Base-by-base conservation (phyloP, 2,888 invertebrate species). In the Ypsolopha scabrella region DNA sequence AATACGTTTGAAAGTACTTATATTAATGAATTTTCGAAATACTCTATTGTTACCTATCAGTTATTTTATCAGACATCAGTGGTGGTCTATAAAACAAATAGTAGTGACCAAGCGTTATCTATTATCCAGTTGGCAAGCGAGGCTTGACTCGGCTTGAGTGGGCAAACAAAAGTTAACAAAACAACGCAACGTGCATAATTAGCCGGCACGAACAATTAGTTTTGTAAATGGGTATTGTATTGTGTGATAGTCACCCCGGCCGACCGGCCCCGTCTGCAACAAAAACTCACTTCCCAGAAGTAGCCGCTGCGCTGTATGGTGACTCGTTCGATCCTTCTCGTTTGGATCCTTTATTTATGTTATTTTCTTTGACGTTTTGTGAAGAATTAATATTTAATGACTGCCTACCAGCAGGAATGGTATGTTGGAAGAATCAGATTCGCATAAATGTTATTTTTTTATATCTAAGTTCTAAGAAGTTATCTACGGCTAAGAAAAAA, bases 201-300 rank as follows among this genome's bases (percentile, higher is more conserved):
- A 57, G 55, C 54, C 52, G 50, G 56, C 57, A 57, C 57, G 55
- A 54, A 56, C 56, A 58, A 60, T 58, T 55, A 55, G 56, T 55
- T 55, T n/a, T 53, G 53, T 56, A 56, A 52, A 53, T 51, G 52
- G 51, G 48, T 53, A 53, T 55, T 57, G 48, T 53, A 53, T 55
- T 57, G 51, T 50, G 53, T 49, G 39, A 48, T 38, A 11, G 24
- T 24, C 24, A 24, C 24, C 24, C 24, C 24, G 4, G 4, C 24
- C 24, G 24, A 24, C 24, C 24, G 4, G 13, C 10, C 45, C 35
- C 4, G 1, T 13, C 37, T 10, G 13, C 7, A 48, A 36, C 14
- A 48, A 49, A 49, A 49, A 13, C n/a, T 10, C 11, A 33, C 39
- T 49, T 49, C 49, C 49, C 49, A 49, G 49, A 49, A 49, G 47